phyloP scores from a whole-genome alignment of 2,797 vertebrate species.

The Propithecus perrieri region DNA sequence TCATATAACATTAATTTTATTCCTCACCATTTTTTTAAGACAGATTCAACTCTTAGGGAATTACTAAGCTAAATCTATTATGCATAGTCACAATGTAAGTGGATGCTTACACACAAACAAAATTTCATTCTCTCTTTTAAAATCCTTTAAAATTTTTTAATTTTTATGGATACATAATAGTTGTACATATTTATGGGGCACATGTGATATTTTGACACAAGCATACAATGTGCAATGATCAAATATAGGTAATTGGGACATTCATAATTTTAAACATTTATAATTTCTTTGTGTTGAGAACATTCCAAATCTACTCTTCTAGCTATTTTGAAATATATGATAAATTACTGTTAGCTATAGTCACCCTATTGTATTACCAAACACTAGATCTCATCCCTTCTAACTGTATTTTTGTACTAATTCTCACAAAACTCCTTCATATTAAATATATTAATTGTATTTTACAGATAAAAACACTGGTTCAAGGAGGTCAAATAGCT shows the following conservation, averaged over 20 bases:
- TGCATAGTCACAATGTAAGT: not conserved
- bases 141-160: not conserved
- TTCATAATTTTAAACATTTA: too few relatives aligned
- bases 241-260: too few relatives aligned
- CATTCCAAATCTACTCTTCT: not conserved
- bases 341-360: not conserved
- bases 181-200: not conserved
- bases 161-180: not conserved
- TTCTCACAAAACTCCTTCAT: slow-evolving; percentile 49
- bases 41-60: not conserved
- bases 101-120: not conserved
- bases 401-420: not conserved
- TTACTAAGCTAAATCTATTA: not conserved
- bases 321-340: not conserved
- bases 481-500: slow-evolving; percentile 4
- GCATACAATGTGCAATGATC: not conserved
- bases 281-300: not conserved
- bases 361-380: not conserved
- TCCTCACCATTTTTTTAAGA: not conserved
- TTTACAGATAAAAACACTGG: slow-evolving; percentile 40
- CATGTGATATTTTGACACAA: not conserved
- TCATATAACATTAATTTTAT: slow-evolving; percentile 21
- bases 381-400: not conserved
- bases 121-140: slow-evolving; percentile 3
- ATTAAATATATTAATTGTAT: not conserved